A percentile compares a stretch with the other conserved stretches of the same genome.
Evolutionary conservation across 2,113 vertebrate genomes (phyloP).

Genomic region (Chionomys nivalis): DNA sequence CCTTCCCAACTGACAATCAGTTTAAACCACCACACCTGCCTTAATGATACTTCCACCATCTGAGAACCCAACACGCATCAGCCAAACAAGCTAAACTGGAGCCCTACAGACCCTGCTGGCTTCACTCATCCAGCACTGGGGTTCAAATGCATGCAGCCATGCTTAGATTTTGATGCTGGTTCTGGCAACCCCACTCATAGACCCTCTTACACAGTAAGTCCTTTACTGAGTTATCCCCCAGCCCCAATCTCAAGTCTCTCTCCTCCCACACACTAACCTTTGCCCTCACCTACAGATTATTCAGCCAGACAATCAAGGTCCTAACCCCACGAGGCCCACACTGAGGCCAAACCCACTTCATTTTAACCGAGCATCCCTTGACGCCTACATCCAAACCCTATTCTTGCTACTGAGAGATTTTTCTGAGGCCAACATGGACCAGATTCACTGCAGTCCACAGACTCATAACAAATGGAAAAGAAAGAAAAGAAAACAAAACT

Average conservation of each 20-base stretch:
- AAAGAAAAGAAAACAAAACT: background rate
- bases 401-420: background rate
- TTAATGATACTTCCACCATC: background rate
- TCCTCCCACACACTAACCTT: fast-evolving
- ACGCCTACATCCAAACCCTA: fast-evolving
- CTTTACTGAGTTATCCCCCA: background rate
- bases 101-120: background rate
- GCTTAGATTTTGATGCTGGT: background rate
- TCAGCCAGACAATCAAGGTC: fast-evolving
- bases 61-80: background rate
- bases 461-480: background rate
- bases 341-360: background rate
- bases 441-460: background rate
- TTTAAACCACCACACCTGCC: background rate
- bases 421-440: background rate
- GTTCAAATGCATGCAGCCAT: background rate
- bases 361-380: fast-evolving
- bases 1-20: no score
- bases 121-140: background rate
- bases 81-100: background rate
- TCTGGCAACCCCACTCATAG: background rate
- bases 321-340: fast-evolving
- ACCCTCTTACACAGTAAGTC: background rate
- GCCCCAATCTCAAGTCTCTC: no score
- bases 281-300: background rate